Base-by-base conservation (phyloP, 2,797 vertebrate genomes). In the Gastrophryne carolinensis region DNA sequence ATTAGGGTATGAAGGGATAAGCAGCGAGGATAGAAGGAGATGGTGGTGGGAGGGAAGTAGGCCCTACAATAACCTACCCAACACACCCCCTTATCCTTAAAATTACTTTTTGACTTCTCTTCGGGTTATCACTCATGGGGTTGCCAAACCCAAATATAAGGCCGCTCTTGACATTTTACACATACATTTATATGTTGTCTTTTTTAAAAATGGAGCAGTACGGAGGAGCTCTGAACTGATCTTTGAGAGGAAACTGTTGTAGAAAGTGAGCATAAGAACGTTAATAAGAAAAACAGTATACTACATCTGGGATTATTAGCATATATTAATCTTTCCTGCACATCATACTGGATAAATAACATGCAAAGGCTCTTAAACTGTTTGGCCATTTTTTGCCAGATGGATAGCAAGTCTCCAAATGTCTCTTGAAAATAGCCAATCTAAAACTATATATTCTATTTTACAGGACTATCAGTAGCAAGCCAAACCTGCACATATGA, bases 1-100 rank as follows among this genome's bases (percentile, higher is more conserved):
- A 63, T 44, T n/a, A 56, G 67, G 72, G 53, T 21, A 67, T 5
- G 13, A 47, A 26, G 21, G 50, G 37, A 57, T 64, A 72, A 71
- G 67, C 67, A 78, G 75, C 35, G 52, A 58, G 21, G 52, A 21
- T 41, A 24, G 30, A 17, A 60, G 27, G 34, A 19, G 26, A 32
- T 17, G 41, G n/a, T n/a, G n/a, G n/a, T n/a, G n/a, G n/a, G 49
- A 44, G 15, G 41, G 37, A 30, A 41, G 12, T 62, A 58, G 63
- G 66, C 30, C 41, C 52, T 62, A 64, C 57, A 17, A 44, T 63
- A 24, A n/a, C 62, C 58, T 70, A 37, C 60, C 58, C 37, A 54
- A 37, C 15, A 56, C 27, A 44, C 17, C 9, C 49, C n/a, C 32
- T n/a, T 39, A 44, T 39, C 29, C 37, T 35, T 44, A 49, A 23